phyloP scores from a whole-genome alignment of 2,888 invertebrate species.

The Cataglyphis albicans region DNA sequence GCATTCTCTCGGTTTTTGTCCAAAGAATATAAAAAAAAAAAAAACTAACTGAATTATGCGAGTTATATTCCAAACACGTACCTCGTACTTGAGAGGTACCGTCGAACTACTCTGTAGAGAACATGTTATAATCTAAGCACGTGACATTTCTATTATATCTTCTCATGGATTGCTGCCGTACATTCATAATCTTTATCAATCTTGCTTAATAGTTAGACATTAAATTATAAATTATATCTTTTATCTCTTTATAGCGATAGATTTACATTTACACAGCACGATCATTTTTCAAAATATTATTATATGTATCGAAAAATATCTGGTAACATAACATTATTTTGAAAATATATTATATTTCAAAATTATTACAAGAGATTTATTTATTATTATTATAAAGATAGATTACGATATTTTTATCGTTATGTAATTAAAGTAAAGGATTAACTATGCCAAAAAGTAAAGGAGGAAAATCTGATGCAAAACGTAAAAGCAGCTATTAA shows the following conservation, averaged over 20 bases:
- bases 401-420: constrained; percentile 1
- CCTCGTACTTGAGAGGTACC: constrained; percentile 39
- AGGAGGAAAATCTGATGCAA: neutral
- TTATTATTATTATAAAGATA: neutral
- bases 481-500: constrained; percentile 65
- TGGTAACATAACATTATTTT: neutral
- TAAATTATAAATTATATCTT: neutral
- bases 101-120: constrained; percentile 25
- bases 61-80: constrained; percentile 53
- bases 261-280: neutral
- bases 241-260: neutral
- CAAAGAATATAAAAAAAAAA: constrained; percentile 34
- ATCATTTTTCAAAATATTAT: constrained; percentile 2
- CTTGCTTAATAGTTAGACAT: constrained; percentile 11
- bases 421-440: constrained; percentile 24
- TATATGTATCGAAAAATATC: neutral
- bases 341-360: neutral
- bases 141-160: constrained; percentile 46
- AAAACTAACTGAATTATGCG: neutral
- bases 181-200: constrained; percentile 27
- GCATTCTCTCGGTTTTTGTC: constrained; percentile 7
- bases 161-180: neutral
- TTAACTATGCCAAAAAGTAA: neutral
- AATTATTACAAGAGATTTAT: neutral
- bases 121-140: constrained; percentile 39